Evolutionary conservation across 2,113 vertebrate genomes (phyloP).

Genomic region (Pantherophis guttatus): DNA sequence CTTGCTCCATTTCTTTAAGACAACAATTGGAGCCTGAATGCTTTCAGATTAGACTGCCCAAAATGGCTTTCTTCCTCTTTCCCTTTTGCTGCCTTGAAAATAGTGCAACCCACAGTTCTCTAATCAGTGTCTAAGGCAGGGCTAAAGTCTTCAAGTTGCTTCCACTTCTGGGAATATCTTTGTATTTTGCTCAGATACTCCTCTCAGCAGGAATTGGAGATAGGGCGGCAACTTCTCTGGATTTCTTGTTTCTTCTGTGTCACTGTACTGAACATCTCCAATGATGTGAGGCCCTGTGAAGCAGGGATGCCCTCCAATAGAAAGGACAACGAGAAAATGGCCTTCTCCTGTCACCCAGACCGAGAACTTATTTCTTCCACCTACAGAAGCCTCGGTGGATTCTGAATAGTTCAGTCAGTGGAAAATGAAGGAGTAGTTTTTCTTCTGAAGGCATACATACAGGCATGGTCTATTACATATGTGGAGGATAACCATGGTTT

Average conservation of each 20-base stretch:
- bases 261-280: background rate
- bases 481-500: no score
- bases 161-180: background rate
- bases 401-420: background rate
- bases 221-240: background rate
- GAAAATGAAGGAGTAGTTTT: conserved; percentile 39
- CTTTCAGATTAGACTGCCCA: background rate
- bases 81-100: background rate
- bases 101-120: background rate
- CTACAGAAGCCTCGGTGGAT: background rate
- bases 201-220: background rate
- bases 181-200: background rate
- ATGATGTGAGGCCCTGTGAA: background rate
- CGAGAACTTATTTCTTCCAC: background rate
- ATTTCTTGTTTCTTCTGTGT: background rate
- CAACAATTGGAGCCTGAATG: background rate
- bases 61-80: background rate
- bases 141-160: background rate
- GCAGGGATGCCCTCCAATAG: no score
- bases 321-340: background rate
- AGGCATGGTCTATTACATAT: background rate
- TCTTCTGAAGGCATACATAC: conserved; percentile 21
- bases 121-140: background rate
- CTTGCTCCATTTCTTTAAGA: background rate
- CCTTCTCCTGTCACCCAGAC: background rate